These are phyloP conservation scores for Antedon bifida DNA, from an alignment of 35 echinoderm and acorn worm genomes.

Conservation along the genomic window DNA sequence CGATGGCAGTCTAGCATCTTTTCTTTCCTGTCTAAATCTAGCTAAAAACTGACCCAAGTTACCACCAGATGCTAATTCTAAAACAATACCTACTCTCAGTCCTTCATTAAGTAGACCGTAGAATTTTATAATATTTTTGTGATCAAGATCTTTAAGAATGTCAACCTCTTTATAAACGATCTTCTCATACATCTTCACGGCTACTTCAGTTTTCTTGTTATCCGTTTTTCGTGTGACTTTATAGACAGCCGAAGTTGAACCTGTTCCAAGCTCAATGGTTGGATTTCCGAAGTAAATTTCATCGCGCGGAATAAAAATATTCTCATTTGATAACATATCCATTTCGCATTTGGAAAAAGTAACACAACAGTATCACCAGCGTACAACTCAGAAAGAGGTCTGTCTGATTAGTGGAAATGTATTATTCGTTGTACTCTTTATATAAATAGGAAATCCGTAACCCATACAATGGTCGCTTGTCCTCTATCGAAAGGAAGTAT, in stretches of 20 bases:
- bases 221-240: background rate
- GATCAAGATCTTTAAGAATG: background rate
- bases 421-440: no score
- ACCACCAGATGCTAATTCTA: background rate
- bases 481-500: no score
- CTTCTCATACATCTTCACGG: background rate
- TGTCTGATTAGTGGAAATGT: no score
- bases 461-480: no score
- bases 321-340: no score
- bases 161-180: background rate
- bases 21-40: background rate
- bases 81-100: background rate
- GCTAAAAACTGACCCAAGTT: background rate
- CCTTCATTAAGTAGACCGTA: background rate
- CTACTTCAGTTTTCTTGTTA: background rate
- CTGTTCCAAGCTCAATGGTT: background rate
- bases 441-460: no score
- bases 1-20: background rate
- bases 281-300: background rate
- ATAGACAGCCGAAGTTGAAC: background rate
- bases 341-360: no score
- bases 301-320: background rate
- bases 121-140: background rate
- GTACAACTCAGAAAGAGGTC: no score
- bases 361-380: no score